Conservation (phyloP, 2,113 vertebrate genomes). For the Mixornis gularis region DNA sequence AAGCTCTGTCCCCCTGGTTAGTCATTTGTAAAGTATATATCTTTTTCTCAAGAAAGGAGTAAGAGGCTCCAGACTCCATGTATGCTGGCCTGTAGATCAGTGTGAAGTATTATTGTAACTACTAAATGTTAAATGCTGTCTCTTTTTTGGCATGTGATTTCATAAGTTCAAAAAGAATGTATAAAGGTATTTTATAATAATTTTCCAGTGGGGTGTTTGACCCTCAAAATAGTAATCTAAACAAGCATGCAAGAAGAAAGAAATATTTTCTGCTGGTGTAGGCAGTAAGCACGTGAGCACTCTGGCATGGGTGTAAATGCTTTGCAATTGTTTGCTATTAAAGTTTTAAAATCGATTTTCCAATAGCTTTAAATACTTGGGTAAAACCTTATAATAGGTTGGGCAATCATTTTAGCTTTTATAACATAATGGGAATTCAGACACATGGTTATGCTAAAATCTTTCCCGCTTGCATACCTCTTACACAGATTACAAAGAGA, state of each 20-base stretch:
- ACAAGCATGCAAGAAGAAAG: neutral
- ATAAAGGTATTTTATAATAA: neutral
- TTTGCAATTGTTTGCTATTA: neutral
- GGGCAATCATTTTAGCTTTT: constrained; percentile 63
- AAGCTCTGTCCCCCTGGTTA: neutral
- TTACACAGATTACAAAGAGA: constrained; percentile 60
- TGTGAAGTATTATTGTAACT: neutral
- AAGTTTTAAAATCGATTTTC: constrained; percentile 42
- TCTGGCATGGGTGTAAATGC: neutral
- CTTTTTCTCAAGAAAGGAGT: neutral
- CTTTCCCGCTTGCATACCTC: constrained; percentile 63
- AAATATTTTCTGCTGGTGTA: neutral
- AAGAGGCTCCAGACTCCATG: neutral
- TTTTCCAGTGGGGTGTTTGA: neutral
- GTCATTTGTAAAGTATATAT: neutral
- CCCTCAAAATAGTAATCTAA: constrained; percentile 4
- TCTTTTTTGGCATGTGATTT: neutral
- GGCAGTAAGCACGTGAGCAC: neutral
- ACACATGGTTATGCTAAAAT: constrained; percentile 52
- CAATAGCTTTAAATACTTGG: constrained; percentile 57
- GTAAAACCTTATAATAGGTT: constrained; percentile 60
- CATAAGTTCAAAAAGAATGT: neutral
- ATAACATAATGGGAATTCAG: constrained; percentile 58
- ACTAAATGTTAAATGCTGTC: neutral
- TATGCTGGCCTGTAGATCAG: neutral